Percentiles rank a stretch among this genome's conserved stretches.
Evolutionary conservation across 2,797 vertebrate species (phyloP).

Genomic region (Pantherophis alleghaniensis): DNA sequence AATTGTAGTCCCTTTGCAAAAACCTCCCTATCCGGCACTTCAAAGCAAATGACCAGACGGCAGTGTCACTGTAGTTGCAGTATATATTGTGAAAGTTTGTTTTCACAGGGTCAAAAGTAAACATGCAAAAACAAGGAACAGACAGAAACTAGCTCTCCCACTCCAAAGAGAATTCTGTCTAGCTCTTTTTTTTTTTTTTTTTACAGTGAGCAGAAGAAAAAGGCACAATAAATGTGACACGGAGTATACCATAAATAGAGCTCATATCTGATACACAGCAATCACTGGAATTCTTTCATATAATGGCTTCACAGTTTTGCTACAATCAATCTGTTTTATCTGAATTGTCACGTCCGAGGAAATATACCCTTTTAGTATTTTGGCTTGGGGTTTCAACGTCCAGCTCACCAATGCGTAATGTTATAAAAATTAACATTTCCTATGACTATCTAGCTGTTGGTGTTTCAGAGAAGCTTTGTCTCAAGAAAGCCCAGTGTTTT

Average conservation of each 20-base stretch:
- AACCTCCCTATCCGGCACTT: slow-evolving; percentile 35
- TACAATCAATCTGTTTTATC: not conserved
- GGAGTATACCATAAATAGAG: not conserved
- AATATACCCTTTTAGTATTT: not conserved
- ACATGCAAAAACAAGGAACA: not conserved
- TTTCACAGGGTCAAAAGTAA: not conserved
- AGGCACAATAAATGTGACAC: not conserved
- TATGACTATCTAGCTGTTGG: slow-evolving; percentile 39
- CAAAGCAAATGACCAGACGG: slow-evolving; percentile 42
- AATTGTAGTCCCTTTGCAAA: slow-evolving; percentile 58
- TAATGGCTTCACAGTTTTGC: not conserved
- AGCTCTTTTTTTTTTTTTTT: not conserved
- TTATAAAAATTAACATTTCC: slow-evolving; percentile 54
- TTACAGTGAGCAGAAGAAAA: not conserved
- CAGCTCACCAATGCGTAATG: slow-evolving; percentile 36
- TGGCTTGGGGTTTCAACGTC: slow-evolving; percentile 30
- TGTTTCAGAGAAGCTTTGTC: slow-evolving; percentile 50
- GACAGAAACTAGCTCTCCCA: not conserved
- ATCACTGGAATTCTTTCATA: not conserved
- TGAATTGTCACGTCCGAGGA: not conserved
- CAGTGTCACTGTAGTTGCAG: not conserved
- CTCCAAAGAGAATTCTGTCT: not conserved
- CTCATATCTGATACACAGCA: not conserved
- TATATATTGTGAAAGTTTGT: not conserved
- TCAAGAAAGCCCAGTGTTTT: slow-evolving; percentile 58